Percentiles rank a stretch among this genome's conserved stretches.
phyloP scores from a whole-genome alignment of 2,888 invertebrate genomes.

The Metopia argyrocephala region DNA sequence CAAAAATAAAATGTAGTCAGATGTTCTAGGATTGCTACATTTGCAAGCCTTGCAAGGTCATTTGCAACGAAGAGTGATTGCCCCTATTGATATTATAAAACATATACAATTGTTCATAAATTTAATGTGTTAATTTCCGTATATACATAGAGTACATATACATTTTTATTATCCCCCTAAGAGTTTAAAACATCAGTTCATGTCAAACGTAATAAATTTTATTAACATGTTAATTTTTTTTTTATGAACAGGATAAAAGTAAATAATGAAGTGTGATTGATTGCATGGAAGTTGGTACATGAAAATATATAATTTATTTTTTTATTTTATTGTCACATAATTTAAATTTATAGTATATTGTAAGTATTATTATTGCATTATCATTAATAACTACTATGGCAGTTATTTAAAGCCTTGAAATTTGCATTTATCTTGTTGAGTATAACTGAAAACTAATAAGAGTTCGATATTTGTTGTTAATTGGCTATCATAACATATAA shows the following conservation, averaged over 20 bases:
- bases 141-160: background rate
- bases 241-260: background rate
- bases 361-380: constrained; percentile 11
- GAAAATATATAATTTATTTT: constrained; percentile 11
- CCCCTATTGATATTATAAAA: background rate
- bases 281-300: background rate
- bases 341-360: constrained; percentile 6
- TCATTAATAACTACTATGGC: too few species aligned
- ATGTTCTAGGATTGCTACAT: too few species aligned
- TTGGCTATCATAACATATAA: too few species aligned
- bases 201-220: constrained; percentile 33
- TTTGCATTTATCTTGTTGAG: too few species aligned
- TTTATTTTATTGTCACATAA: constrained; percentile 10
- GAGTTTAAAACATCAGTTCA: constrained; percentile 1
- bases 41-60: too few species aligned
- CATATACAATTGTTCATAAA: background rate
- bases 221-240: background rate
- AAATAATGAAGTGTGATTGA: constrained; percentile 5
- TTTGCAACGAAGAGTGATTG: too few species aligned
- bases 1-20: too few species aligned
- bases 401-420: too few species aligned
- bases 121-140: background rate
- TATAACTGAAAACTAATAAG: too few species aligned
- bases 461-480: too few species aligned
- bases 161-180: background rate